Evolutionary conservation across 2,888 invertebrate genomes (phyloP).

Genomic region (Oxyteleia sp.): DNA sequence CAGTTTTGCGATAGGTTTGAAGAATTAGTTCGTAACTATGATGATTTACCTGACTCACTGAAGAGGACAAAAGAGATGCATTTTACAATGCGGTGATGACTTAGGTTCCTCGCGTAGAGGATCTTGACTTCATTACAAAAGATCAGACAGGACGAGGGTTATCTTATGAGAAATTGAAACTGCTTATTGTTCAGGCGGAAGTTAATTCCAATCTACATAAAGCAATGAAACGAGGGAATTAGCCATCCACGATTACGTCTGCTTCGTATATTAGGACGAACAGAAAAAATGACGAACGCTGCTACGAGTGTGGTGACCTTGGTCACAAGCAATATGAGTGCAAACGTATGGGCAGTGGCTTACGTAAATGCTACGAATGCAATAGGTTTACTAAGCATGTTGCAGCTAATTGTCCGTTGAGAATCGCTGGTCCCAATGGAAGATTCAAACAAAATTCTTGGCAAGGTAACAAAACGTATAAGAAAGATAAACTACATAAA

Average conservation of each 20-base stretch:
- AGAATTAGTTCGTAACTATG: conserved; percentile 1
- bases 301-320: conserved; percentile 12
- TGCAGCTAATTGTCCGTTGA: conserved; percentile 8
- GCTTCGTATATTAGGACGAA: too few species aligned
- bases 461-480: too few species aligned
- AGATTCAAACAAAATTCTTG: too few species aligned
- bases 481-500: too few species aligned
- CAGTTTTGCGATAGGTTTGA: conserved; percentile 12
- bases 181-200: conserved; percentile 15
- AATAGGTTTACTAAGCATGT: conserved; percentile 1
- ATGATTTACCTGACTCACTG: not conserved
- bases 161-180: not conserved
- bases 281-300: conserved; percentile 17
- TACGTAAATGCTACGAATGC: conserved; percentile 19
- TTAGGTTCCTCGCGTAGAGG: too few species aligned
- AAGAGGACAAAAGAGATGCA: conserved; percentile 6
- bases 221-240: too few species aligned
- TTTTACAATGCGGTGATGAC: too few species aligned
- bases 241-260: too few species aligned
- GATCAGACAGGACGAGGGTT: conserved; percentile 1
- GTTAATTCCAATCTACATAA: not conserved
- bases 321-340: conserved; percentile 5
- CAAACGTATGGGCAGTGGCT: not conserved
- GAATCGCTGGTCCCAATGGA: conserved; percentile 3
- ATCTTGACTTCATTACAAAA: too few species aligned